phyloP scores from a whole-genome alignment of 2,113 vertebrate genomes.

The Corythornis cristatus region DNA sequence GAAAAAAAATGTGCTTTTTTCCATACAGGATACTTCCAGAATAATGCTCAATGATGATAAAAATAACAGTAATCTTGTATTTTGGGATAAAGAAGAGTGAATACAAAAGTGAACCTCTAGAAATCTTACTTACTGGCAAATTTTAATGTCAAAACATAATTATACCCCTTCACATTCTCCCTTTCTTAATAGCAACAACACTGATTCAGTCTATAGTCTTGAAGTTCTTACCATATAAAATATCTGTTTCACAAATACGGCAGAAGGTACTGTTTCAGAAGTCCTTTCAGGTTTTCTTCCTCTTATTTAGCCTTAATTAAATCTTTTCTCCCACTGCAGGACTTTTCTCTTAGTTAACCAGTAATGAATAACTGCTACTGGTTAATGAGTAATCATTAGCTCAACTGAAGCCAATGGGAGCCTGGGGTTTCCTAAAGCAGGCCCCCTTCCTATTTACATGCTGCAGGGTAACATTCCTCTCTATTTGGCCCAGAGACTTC shows the following conservation, averaged over 20 bases:
- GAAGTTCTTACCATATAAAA: background rate
- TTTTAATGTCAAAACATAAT: background rate
- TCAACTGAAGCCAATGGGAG: conserved; percentile 19
- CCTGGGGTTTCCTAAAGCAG: conserved; percentile 14
- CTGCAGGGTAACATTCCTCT: conserved; percentile 21
- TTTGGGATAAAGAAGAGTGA: background rate
- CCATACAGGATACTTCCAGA: background rate
- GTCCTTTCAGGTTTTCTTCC: conserved; percentile 1
- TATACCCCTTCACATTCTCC: background rate
- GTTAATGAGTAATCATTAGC: conserved; percentile 66
- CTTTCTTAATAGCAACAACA: background rate
- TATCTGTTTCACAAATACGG: background rate
- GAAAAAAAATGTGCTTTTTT: background rate
- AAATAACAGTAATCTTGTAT: background rate
- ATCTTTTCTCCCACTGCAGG: conserved; percentile 38
- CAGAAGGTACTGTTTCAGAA: background rate
- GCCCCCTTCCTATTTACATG: conserved; percentile 14
- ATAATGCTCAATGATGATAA: background rate
- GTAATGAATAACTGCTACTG: conserved; percentile 60
- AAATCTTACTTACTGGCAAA: background rate
- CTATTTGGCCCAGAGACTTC: conserved; percentile 36
- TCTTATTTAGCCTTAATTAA: conserved; percentile 48
- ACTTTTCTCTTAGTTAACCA: conserved; percentile 57
- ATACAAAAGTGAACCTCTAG: background rate
- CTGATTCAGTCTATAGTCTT: background rate